phyloP scores from a whole-genome alignment of 2,888 invertebrate genomes.

The Acleris emargana region DNA sequence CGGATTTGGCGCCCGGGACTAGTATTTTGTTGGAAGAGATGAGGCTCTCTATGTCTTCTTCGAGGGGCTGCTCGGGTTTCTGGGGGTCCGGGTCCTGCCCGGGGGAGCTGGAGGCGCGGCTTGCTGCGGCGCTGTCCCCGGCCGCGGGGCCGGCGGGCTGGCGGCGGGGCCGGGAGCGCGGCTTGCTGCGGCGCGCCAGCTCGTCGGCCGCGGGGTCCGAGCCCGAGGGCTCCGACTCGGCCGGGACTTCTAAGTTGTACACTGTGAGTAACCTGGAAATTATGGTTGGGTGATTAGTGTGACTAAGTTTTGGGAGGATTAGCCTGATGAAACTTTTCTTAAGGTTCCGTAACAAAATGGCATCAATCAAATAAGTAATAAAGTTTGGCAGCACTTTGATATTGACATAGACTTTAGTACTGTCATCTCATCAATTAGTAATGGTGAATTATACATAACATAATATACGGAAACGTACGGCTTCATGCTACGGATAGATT shows the following conservation, averaged over 20 bases:
- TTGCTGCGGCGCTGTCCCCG: conserved; percentile 66
- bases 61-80: conserved; percentile 48
- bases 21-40: conserved; percentile 79
- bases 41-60: conserved; percentile 79
- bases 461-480: no score
- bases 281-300: not conserved
- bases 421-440: no score
- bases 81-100: conserved; percentile 29
- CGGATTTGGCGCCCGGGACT: conserved; percentile 66
- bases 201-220: conserved; percentile 59
- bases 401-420: no score
- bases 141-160: conserved; percentile 67
- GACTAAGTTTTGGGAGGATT: no score
- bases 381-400: no score
- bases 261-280: conserved; percentile 87
- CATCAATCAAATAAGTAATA: no score
- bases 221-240: conserved; percentile 77
- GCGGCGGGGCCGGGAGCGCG: conserved; percentile 71
- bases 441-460: no score
- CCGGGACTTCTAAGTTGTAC: conserved; percentile 87
- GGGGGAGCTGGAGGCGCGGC: conserved; percentile 65
- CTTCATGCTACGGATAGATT: no score
- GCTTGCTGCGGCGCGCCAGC: conserved; percentile 66
- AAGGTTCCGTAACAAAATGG: no score
- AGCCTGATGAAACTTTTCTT: no score